Percentiles rank a stretch among this genome's conserved stretches.
Conservation (phyloP, 2,797 vertebrate species). For the Pygocentrus nattereri region DNA sequence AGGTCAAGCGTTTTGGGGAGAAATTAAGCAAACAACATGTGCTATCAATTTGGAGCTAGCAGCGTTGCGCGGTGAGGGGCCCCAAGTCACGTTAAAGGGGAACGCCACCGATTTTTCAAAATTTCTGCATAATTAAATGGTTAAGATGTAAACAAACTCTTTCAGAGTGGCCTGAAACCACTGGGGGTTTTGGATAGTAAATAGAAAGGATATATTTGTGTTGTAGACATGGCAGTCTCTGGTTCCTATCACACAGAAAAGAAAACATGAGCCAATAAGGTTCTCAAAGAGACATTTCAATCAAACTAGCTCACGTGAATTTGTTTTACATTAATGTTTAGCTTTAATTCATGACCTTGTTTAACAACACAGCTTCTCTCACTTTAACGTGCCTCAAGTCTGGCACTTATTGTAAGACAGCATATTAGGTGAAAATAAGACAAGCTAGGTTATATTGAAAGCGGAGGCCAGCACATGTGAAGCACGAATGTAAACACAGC, state of each 20-base stretch:
- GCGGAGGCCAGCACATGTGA: constrained; percentile 65
- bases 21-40: constrained; percentile 79
- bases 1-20: constrained; percentile 69
- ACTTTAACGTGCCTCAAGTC: background rate
- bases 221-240: no score
- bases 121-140: no score
- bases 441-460: constrained; percentile 63
- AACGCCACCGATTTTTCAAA: no score
- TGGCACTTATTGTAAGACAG: background rate
- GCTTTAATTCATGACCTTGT: constrained; percentile 54
- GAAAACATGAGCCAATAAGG: no score
- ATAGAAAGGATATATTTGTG: no score
- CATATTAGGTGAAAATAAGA: constrained; percentile 54
- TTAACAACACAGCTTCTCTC: constrained; percentile 54
- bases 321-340: no score
- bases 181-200: no score
- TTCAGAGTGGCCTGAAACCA: no score
- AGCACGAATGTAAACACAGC: constrained; percentile 78
- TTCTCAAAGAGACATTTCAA: no score
- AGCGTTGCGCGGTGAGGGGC: constrained; percentile 62
- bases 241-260: no score
- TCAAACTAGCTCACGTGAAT: no score
- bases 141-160: no score
- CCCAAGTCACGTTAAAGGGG: constrained; percentile 14
- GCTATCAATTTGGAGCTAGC: constrained; percentile 74